Evolutionary conservation across 2,888 invertebrate genomes (phyloP).

Genomic region (Tholera decimalis): DNA sequence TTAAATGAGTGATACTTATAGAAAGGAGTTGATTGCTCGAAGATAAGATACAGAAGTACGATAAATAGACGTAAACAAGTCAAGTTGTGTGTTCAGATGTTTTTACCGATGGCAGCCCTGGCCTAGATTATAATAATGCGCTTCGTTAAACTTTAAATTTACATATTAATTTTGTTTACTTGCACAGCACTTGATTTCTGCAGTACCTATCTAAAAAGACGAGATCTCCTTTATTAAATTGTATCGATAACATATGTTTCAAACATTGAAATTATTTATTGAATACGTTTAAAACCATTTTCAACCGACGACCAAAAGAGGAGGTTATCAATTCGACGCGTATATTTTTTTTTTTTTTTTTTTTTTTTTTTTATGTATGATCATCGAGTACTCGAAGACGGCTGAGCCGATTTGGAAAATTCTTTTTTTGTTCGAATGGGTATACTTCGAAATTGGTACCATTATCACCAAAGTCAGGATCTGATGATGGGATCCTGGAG

Average conservation of each 20-base stretch:
- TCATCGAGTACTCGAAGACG: no score
- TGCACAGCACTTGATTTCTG: slow-evolving; percentile 27
- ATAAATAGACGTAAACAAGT: slow-evolving; percentile 57
- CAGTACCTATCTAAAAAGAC: slow-evolving; percentile 28
- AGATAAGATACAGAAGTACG: slow-evolving; percentile 62
- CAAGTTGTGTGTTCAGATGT: slow-evolving; percentile 62
- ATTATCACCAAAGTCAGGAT: no score
- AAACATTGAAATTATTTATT: slow-evolving; percentile 5
- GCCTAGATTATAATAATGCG: slow-evolving; percentile 67
- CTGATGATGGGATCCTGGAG: no score
- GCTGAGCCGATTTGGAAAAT: no score
- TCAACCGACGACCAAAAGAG: no score
- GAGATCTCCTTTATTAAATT: slow-evolving; percentile 29
- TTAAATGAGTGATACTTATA: slow-evolving; percentile 40
- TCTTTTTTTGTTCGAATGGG: no score
- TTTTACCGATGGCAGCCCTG: slow-evolving; percentile 64
- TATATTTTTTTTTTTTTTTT: no score
- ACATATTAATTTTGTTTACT: slow-evolving; percentile 51
- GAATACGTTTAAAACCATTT: no score
- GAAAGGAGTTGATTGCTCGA: slow-evolving; percentile 28
- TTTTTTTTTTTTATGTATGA: no score
- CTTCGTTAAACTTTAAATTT: slow-evolving; percentile 53
- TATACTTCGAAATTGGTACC: no score
- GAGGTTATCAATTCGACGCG: no score
- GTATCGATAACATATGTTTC: slow-evolving; percentile 9